These are phyloP conservation scores for Limnothrissa miodon DNA, from an alignment of 2,113 vertebrate genomes.

Conservation along the genomic window DNA sequence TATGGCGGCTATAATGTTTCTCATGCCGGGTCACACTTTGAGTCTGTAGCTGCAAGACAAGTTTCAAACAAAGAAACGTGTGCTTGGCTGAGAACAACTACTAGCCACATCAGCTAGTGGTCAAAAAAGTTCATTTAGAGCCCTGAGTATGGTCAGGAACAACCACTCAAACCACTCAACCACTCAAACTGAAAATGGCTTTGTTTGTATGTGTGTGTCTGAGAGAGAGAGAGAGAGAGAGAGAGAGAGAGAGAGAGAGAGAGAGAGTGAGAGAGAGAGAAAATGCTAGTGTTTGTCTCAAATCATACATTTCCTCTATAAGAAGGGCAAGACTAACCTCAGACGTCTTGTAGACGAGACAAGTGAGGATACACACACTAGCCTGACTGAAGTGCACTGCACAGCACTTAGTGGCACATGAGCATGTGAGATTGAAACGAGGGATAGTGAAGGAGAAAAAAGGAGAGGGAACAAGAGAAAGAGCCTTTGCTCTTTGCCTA, in stretches of 20 bases:
- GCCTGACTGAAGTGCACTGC: not conserved
- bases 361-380: not conserved
- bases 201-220: not conserved
- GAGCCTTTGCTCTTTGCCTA: slow-evolving; percentile 5
- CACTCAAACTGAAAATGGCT: too few species aligned
- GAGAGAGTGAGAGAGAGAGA: not conserved
- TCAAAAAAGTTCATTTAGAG: too few species aligned
- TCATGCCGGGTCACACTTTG: too few species aligned
- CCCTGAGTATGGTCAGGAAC: too few species aligned
- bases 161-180: too few species aligned
- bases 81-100: too few species aligned
- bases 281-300: not conserved
- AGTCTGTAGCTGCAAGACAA: too few species aligned
- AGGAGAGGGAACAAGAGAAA: slow-evolving; percentile 44
- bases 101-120: too few species aligned
- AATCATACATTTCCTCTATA: not conserved
- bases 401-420: not conserved
- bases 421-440: not conserved
- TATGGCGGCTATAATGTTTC: too few species aligned
- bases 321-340: not conserved
- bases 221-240: slow-evolving; percentile 15
- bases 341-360: not conserved
- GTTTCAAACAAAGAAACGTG: too few species aligned
- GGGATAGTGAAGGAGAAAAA: slow-evolving; percentile 25
- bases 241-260: slow-evolving; percentile 19